phyloP scores from a whole-genome alignment of 1,140 invertebrate genomes.

The Drosophila bipectinata region DNA sequence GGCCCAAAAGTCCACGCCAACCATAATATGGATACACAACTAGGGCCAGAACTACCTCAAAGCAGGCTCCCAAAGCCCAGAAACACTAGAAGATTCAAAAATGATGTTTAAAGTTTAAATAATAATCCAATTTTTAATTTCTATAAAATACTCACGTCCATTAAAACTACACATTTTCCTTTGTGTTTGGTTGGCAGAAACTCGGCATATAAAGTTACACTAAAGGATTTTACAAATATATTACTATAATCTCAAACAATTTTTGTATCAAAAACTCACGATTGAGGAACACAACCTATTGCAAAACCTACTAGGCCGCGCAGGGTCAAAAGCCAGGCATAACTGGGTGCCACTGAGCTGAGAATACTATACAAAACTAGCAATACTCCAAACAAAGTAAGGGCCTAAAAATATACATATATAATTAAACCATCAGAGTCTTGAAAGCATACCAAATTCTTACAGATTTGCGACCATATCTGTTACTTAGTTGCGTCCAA shows the following conservation, averaged over 20 bases:
- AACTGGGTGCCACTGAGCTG: slow-evolving; percentile 95
- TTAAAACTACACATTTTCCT: slow-evolving; percentile 96
- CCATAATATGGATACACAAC: slow-evolving; percentile 96
- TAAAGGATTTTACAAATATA: slow-evolving; percentile 79
- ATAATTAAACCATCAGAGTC: neutral
- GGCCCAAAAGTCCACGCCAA: slow-evolving; percentile 94
- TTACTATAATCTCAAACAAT: neutral
- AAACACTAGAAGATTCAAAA: slow-evolving; percentile 89
- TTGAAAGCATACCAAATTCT: slow-evolving; percentile 32
- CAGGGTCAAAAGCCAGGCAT: slow-evolving; percentile 94
- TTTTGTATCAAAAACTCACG: slow-evolving; percentile 86
- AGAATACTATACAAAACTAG: slow-evolving; percentile 96
- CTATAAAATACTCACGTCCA: slow-evolving; percentile 90
- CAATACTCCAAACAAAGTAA: slow-evolving; percentile 91
- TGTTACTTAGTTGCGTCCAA: slow-evolving; percentile 97
- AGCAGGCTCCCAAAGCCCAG: slow-evolving; percentile 97
- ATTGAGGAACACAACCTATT: slow-evolving; percentile 97
- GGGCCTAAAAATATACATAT: slow-evolving; percentile 14
- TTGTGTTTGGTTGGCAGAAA: slow-evolving; percentile 96
- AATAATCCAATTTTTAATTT: neutral
- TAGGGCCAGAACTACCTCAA: slow-evolving; percentile 95
- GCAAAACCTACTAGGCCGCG: slow-evolving; percentile 97
- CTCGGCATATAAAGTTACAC: slow-evolving; percentile 98
- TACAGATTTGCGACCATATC: slow-evolving; percentile 95
- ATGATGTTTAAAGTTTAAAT: neutral